Conservation (phyloP, 1,140 invertebrate species). For the Paracyclopina nana region DNA sequence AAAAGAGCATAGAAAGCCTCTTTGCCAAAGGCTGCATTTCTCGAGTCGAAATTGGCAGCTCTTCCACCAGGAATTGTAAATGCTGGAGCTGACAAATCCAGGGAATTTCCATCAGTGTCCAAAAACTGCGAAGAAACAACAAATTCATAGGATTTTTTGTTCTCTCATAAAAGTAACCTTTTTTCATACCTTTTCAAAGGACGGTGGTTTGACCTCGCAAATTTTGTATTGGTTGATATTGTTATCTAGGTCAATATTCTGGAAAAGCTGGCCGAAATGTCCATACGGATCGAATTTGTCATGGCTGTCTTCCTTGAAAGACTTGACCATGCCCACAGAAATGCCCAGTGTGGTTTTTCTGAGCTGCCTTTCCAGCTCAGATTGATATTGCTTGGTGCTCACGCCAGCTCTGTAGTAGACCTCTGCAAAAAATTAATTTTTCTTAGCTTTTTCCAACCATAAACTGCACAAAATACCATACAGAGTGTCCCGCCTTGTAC, state of each 20-base stretch:
- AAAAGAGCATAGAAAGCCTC: neutral
- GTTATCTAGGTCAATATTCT: neutral
- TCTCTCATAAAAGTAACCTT: no score
- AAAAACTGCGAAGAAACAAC: neutral
- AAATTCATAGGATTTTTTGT: no score
- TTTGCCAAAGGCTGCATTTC: neutral
- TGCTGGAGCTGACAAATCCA: neutral
- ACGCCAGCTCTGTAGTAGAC: neutral
- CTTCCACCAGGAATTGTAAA: neutral
- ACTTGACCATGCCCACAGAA: slow-evolving; percentile 1
- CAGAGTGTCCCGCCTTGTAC: no score
- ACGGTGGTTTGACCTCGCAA: neutral
- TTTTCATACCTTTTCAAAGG: neutral
- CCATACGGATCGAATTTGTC: neutral
- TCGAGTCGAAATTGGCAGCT: neutral
- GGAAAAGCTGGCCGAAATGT: neutral
- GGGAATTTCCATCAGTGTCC: neutral
- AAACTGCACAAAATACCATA: no score
- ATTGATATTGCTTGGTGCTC: neutral
- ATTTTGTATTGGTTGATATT: neutral
- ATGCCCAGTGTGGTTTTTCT: slow-evolving; percentile 2
- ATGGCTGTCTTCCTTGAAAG: neutral
- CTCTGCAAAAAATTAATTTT: no score
- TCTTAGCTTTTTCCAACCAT: no score
- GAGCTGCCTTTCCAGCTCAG: neutral